Evolutionary conservation across 2,888 invertebrate species (phyloP), one percentile per base, ranked within the genome.

Genomic region (Mayetiola destructor): DNA sequence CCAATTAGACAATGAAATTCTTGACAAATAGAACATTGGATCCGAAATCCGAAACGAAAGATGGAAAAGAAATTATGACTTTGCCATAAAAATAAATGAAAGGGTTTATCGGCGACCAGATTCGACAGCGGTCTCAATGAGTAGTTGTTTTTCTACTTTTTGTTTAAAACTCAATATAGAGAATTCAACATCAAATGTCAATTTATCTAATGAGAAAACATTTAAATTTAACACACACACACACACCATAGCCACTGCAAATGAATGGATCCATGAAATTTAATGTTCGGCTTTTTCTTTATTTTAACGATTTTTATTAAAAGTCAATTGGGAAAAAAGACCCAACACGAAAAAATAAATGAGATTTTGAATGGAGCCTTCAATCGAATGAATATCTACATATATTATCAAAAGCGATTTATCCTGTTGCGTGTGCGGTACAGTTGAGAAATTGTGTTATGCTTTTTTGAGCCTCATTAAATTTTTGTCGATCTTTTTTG

Each of bases 371-470:
- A n/a, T n/a, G n/a, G n/a, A n/a, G n/a, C n/a, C n/a, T n/a, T n/a
- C n/a, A n/a, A 32, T 27, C 27, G 4, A 48, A n/a, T 6, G 27
- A 27, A 48, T n/a, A 12, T 27, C 29, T 27, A n/a, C n/a, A n/a
- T n/a, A n/a, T n/a, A n/a, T 48, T 27, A 48, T 48, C 48, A n/a
- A 27, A 27, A 16, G n/a, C 48, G 27, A n/a, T 48, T 48, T 27
- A 27, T 48, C 48, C 48, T 40, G 39, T 40, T 40, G 32, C 16
- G 42, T 42, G 42, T 48, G 48, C 48, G 48, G 48, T 48, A 48
- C 21, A 42, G n/a, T n/a, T n/a, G n/a, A 42, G 37, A 6, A 12
- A 37, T 3, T 23, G 23, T 48, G n/a, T 23, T 20, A 40, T 21
- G 12, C 40, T 10, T 21, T 9, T 27, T 27, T 48, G 23, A 27